A percentile compares a stretch with the other conserved stretches of the same genome.
These are phyloP conservation scores for Gallinago media DNA, from an alignment of 2,113 vertebrate genomes.

Conservation along the genomic window DNA sequence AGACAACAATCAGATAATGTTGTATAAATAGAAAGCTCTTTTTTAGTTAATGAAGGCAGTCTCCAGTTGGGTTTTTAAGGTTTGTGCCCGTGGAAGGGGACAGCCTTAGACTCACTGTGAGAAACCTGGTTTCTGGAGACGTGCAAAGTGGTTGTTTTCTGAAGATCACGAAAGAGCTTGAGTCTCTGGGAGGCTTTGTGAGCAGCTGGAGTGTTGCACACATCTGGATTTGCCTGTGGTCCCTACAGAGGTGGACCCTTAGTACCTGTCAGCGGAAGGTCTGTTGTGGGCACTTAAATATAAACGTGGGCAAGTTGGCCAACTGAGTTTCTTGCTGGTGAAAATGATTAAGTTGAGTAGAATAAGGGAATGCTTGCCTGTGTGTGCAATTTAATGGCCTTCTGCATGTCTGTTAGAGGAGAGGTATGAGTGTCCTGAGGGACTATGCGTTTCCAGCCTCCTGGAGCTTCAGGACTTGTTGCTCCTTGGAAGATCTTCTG, in stretches of 20 bases:
- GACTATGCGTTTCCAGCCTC: neutral
- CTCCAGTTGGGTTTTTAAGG: neutral
- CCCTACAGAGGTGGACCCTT: neutral
- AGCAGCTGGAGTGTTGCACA: neutral
- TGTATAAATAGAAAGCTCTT: neutral
- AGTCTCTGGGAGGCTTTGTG: neutral
- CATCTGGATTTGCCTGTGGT: neutral
- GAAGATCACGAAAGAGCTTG: neutral
- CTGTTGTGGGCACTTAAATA: neutral
- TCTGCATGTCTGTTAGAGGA: neutral
- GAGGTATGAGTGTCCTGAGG: neutral
- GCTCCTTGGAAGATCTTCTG: neutral
- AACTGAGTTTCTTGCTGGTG: neutral
- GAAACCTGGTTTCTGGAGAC: neutral
- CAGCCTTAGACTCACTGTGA: rapidly evolving
- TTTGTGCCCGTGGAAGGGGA: neutral
- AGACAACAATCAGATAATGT: neutral
- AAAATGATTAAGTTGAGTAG: neutral
- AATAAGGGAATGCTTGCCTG: neutral
- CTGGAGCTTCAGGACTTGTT: neutral
- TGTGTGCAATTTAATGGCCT: neutral
- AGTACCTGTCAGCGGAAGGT: neutral
- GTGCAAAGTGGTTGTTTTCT: rapidly evolving
- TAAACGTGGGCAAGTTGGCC: rapidly evolving
- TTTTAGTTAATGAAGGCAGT: neutral